Evolutionary conservation across 2,113 vertebrate species (phyloP).

Genomic region (Bubo bubo): DNA sequence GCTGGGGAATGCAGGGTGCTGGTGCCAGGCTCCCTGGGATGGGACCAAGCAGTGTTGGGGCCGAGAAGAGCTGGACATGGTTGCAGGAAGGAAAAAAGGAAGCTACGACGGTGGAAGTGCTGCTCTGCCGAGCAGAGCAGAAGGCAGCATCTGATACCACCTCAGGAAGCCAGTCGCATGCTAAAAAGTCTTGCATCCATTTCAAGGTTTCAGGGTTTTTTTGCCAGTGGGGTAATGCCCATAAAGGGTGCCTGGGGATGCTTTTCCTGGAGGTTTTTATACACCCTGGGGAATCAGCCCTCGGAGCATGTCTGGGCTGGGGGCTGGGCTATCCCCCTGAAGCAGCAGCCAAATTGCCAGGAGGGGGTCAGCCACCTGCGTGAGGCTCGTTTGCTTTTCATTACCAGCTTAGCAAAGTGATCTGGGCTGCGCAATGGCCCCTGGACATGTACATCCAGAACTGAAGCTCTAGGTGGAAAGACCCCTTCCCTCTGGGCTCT

Average conservation of each 20-base stretch:
- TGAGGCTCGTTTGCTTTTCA: fast-evolving
- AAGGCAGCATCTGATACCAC: not conserved
- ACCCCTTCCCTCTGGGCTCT: not conserved
- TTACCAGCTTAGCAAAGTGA: not conserved
- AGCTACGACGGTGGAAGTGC: fast-evolving
- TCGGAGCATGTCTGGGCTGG: not conserved
- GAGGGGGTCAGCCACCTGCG: not conserved
- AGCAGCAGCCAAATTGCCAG: not conserved
- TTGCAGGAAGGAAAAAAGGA: not conserved
- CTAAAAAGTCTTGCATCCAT: not conserved
- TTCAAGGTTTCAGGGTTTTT: not conserved
- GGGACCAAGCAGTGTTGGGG: not conserved
- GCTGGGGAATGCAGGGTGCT: fast-evolving
- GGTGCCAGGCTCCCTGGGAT: not conserved
- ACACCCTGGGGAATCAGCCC: fast-evolving
- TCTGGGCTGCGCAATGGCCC: not conserved
- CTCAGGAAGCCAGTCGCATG: not conserved
- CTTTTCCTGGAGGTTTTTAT: not conserved
- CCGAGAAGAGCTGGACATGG: not conserved
- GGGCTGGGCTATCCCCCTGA: not conserved
- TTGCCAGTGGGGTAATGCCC: not conserved
- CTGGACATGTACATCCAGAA: not conserved
- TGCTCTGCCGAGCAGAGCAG: not conserved
- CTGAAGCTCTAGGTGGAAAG: not conserved
- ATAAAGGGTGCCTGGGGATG: not conserved